A percentile compares a stretch with the other conserved stretches of the same genome.
Conservation (phyloP, 2,113 vertebrate species). For the Meles meles region DNA sequence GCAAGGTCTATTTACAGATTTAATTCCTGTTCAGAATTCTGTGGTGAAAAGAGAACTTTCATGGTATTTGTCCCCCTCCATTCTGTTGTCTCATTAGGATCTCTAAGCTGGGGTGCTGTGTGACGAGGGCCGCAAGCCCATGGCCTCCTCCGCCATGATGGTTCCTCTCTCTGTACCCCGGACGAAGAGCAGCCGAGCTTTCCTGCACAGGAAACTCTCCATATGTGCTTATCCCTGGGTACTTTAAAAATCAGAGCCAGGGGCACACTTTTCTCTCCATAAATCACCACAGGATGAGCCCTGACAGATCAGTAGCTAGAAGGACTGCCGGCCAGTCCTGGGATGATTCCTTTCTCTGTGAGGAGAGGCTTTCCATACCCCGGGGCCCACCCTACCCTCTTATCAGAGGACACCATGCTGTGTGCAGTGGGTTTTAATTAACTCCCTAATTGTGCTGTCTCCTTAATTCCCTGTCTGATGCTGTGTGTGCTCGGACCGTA, state of each 20-base stretch:
- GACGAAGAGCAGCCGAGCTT: background rate
- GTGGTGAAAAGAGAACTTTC: background rate
- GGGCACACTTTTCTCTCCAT: background rate
- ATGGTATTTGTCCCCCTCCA: background rate
- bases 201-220: background rate
- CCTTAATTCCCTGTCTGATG: background rate
- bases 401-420: background rate
- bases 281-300: constrained; percentile 37
- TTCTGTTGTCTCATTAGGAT: background rate
- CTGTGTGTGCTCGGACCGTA: background rate
- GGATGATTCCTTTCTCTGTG: background rate
- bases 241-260: constrained; percentile 34
- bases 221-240: background rate
- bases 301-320: background rate
- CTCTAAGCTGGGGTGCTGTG: background rate
- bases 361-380: background rate
- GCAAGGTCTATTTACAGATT: background rate
- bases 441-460: background rate
- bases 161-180: background rate
- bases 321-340: background rate
- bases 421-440: constrained; percentile 18
- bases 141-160: fast-evolving
- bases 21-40: background rate
- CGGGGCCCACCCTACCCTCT: background rate
- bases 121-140: background rate